Base-by-base conservation (phyloP, 2,888 invertebrate genomes). In the Caradrina kadenii region DNA sequence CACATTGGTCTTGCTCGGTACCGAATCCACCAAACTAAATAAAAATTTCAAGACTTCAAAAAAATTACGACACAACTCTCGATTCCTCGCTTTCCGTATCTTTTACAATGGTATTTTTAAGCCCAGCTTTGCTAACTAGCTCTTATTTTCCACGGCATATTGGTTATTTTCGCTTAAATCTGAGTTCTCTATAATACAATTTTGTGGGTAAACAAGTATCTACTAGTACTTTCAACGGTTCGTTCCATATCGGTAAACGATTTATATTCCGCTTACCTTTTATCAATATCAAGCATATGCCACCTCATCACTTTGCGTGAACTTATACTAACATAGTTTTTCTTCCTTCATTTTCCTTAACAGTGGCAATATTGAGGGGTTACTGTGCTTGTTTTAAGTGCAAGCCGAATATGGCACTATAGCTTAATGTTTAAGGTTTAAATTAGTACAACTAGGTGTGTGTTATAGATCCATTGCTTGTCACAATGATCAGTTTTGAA, bases 261-360 rank as follows among this genome's bases (percentile, higher is more conserved):
- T 68, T 73, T 53, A 60, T 63, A 56, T 62, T 59, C 45, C 22
- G 10, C 13, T 49, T 13, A 26, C 17, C 17, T 65, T 64, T 26
- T 35, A 54, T 48, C 53, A 45, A 58, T 52, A 65, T 58, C 50
- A 54, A 62, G 15, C 54, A 74, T 62, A 65, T 63, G 62, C n/a
- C 19, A 50, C 50, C 50, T 62, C 59, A 65, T 70, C 31, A 52
- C 58, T 63, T 65, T 56, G 15, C 15, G 26, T 48, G 2, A 58
- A 55, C 42, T n/a, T 35, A 52, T 22, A n/a, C 15, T 31, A 19
- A 19, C 45, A n/a, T 21, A 48, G 21, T 22, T 48, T 67, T 39
- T 48, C n/a, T 49, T 21, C 19, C 21, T 48, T 11, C 4, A 35
- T 66, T 61, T 66, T 52, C 26, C 22, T 58, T 4, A 13, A 50